These are phyloP conservation scores for Trematomus loennbergii DNA, from an alignment of 2,113 vertebrate species.

Conservation along the genomic window DNA sequence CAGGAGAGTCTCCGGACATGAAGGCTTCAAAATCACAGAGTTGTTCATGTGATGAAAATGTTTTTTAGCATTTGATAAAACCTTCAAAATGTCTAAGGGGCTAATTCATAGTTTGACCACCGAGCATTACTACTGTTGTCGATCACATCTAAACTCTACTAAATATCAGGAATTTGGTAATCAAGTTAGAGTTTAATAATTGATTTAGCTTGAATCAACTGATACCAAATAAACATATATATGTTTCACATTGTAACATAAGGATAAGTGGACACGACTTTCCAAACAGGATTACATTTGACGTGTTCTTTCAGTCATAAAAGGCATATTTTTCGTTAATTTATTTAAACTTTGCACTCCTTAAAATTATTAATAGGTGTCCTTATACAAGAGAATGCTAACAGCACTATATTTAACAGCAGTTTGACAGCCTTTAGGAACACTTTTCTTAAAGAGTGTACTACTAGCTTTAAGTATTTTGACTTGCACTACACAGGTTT, in stretches of 20 bases:
- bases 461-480: not conserved
- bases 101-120: not conserved
- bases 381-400: not conserved
- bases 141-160: not conserved
- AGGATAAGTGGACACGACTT: not conserved
- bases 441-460: not conserved
- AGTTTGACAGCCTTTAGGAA: not conserved
- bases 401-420: not conserved
- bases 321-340: not conserved
- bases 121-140: not conserved
- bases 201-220: not conserved
- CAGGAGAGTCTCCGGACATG: not conserved
- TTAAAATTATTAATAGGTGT: not conserved
- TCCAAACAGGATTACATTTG: not conserved
- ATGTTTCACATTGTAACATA: not conserved
- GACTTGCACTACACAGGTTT: not conserved
- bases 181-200: not conserved
- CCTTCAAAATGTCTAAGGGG: conserved; percentile 10
- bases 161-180: not conserved
- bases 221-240: not conserved
- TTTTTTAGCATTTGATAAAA: not conserved
- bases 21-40: conserved; percentile 1
- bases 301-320: not conserved
- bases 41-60: not conserved
- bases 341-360: not conserved